Evolutionary conservation across 2,797 vertebrate genomes (phyloP), one percentile per base, ranked within the genome.

Genomic region (Zenarchopterus dispar): DNA sequence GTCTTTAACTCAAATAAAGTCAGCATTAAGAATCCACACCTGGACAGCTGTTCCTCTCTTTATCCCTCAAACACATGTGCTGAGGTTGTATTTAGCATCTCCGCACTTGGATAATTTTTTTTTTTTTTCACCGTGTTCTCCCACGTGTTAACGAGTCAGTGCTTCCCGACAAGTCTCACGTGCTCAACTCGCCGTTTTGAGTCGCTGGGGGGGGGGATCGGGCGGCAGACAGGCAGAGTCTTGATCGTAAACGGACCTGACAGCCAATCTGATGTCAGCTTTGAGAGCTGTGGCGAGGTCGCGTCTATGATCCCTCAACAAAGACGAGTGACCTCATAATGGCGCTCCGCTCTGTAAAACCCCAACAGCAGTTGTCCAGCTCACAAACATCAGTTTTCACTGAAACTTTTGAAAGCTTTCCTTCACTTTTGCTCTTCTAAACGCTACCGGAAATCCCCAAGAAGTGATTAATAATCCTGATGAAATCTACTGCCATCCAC

Each of bases 221-320:
- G 8, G 56, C 77, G 48, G 60, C 18, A 33, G 55, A 41, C 61
- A 54, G 64, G 49, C 78, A 47, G 56, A 41, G 58, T 41, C 63
- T 61, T 80, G 83, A 82, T 62, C 31, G 50, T 83, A 66, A 86
- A 60, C 11, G 47, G 71, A 73, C 65, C 73, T 48, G 85, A 80
- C 82, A 65, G 70, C 28, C 65, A 33, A 74, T 80, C 77, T 21
- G 66, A 74, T 73, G 75, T 78, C 69, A 64, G 73, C 74, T 77
- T 66, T 55, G 49, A 84, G 63, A 63, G 65, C n/a, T 54, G 65
- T 53, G 67, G 68, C 5, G 49, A 72, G 77, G 61, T 75, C 49
- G n/a, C 41, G 72, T 69, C 80, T 60, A 44, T 56, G 72, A 73
- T 68, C 43, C 58, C 54, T 41, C 44, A 70, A 67, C 68, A 48